Evolutionary conservation across 2,888 invertebrate genomes (phyloP).

Genomic region (Sepioteuthis lessoniana): DNA sequence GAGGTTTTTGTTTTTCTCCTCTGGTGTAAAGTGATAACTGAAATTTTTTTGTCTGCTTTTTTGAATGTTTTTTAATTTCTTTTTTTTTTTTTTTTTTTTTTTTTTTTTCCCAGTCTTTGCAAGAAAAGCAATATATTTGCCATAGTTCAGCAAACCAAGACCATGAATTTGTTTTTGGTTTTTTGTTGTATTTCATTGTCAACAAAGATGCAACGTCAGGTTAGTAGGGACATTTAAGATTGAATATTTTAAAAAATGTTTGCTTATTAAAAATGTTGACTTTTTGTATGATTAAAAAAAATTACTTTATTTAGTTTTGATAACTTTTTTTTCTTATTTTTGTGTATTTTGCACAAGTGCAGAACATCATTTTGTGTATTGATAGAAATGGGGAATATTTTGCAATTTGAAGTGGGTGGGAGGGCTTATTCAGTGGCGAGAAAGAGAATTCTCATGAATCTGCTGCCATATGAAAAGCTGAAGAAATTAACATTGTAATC

Average conservation of each 20-base stretch:
- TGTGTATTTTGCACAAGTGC: too few relatives aligned
- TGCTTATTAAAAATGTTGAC: not conserved
- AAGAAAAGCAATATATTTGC: slow-evolving; percentile 87
- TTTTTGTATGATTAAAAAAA: not conserved
- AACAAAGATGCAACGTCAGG: slow-evolving; percentile 39
- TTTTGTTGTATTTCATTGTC: slow-evolving; percentile 86
- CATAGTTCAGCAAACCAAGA: slow-evolving; percentile 91
- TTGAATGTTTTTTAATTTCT: not conserved
- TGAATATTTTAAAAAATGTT: not conserved
- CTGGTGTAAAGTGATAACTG: too few relatives aligned
- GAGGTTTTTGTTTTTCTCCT: too few relatives aligned
- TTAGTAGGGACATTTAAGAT: not conserved
- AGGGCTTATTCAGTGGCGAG: too few relatives aligned
- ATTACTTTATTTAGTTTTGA: too few relatives aligned
- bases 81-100: not conserved
- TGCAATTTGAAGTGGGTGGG: too few relatives aligned
- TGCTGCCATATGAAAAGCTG: too few relatives aligned
- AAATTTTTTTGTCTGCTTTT: not conserved
- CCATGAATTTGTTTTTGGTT: slow-evolving; percentile 89
- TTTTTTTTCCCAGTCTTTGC: slow-evolving; percentile 78
- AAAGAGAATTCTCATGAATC: too few relatives aligned
- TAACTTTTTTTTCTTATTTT: too few relatives aligned
- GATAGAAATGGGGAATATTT: too few relatives aligned
- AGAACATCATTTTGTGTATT: too few relatives aligned
- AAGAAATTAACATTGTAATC: too few relatives aligned